A percentile compares a stretch with the other conserved stretches of the same genome.
phyloP scores from a whole-genome alignment of 2,113 vertebrate species.

The Probosciger aterrimus region DNA sequence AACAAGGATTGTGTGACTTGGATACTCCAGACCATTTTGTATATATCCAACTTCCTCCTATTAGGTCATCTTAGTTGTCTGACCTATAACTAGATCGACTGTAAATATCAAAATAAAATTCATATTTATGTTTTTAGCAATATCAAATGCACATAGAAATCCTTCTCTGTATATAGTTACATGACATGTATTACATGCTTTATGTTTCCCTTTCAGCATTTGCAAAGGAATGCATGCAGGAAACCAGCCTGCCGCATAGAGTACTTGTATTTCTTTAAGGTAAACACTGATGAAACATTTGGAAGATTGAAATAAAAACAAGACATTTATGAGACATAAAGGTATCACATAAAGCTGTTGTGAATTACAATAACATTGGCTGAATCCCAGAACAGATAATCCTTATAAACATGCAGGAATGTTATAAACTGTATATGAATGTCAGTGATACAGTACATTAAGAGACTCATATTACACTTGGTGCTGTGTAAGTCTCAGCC shows the following conservation, averaged over 20 bases:
- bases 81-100: neutral
- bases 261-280: conserved; percentile 51
- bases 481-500: conserved; percentile 15
- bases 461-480: conserved; percentile 59
- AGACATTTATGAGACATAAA: conserved; percentile 67
- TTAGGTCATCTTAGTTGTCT: neutral
- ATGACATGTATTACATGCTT: neutral
- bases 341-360: conserved; percentile 64
- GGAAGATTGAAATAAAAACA: conserved; percentile 64
- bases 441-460: conserved; percentile 61
- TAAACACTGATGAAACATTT: conserved; percentile 53
- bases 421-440: conserved; percentile 66
- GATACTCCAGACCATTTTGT: neutral
- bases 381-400: conserved; percentile 67
- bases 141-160: neutral
- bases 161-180: conserved; percentile 18
- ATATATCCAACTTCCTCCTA: neutral
- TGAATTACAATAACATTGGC: conserved; percentile 65
- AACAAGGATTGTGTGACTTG: conserved; percentile 36
- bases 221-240: conserved; percentile 15
- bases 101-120: conserved; percentile 45
- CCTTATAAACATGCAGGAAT: conserved; percentile 68
- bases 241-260: conserved; percentile 17
- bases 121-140: conserved; percentile 27
- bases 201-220: neutral